These are phyloP conservation scores for Diplodus sargus DNA, from an alignment of 2,797 vertebrate species.

Conservation along the genomic window DNA sequence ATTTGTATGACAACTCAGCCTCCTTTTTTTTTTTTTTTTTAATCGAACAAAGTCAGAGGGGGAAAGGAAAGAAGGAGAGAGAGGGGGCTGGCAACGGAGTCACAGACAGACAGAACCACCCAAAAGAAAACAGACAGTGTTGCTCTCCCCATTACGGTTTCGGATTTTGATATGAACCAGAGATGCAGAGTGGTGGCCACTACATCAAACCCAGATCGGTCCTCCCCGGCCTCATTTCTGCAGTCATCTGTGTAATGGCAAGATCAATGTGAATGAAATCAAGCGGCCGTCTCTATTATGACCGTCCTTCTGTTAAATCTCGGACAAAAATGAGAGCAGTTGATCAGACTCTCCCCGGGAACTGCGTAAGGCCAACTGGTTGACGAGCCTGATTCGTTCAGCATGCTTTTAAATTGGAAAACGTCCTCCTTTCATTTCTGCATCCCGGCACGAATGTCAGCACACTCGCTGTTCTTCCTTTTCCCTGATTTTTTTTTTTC, in stretches of 20 bases:
- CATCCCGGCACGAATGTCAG: conserved; percentile 59
- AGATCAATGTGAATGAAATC: conserved; percentile 74
- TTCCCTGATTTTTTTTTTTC: conserved; percentile 12
- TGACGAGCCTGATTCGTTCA: conserved; percentile 67
- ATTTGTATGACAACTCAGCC: conserved; percentile 16
- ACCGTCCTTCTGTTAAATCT: conserved; percentile 71
- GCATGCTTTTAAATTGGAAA: conserved; percentile 62
- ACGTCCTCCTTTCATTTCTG: conserved; percentile 53
- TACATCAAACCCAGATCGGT: conserved; percentile 73
- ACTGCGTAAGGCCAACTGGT: conserved; percentile 46
- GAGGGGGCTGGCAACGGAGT: conserved; percentile 48
- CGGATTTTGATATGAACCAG: conserved; percentile 75
- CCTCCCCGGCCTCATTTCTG: conserved; percentile 46
- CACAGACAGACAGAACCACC: conserved; percentile 75
- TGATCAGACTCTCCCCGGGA: conserved; percentile 41
- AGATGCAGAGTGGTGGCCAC: conserved; percentile 39
- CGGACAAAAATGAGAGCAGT: conserved; percentile 37
- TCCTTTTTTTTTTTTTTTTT: background rate
- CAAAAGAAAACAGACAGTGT: conserved; percentile 76
- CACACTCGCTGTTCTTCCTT: conserved; percentile 25
- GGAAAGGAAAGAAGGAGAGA: background rate
- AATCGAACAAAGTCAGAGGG: conserved; percentile 16
- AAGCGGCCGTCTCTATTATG: conserved; percentile 66
- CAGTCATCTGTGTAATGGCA: conserved; percentile 74
- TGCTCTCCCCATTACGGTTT: conserved; percentile 69